Conservation (phyloP, 2,797 vertebrate species). For the Mycteria americana region DNA sequence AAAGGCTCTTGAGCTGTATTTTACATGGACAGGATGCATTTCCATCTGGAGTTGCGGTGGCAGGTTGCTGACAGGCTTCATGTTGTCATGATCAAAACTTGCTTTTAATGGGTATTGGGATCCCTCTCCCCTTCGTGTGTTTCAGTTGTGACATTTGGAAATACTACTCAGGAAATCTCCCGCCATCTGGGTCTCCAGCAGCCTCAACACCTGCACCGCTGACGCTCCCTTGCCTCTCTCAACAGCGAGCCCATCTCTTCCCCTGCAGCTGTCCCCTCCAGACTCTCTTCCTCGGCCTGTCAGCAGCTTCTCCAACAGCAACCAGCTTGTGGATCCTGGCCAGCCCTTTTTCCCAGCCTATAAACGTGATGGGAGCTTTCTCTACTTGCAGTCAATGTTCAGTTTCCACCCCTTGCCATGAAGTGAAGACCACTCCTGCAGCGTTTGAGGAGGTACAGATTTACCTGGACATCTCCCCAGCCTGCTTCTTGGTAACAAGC, state of each 20-base stretch:
- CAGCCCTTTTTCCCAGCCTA: not conserved
- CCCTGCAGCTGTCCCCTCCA: not conserved
- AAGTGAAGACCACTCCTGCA: not conserved
- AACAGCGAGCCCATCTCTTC: not conserved
- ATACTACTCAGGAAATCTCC: not conserved
- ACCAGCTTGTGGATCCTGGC: not conserved
- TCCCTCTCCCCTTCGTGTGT: not conserved
- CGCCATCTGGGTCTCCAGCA: not conserved
- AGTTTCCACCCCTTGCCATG: not conserved
- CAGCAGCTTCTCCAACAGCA: not conserved
- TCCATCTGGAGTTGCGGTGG: not conserved
- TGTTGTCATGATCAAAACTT: not conserved
- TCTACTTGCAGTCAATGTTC: not conserved
- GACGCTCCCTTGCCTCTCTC: not conserved
- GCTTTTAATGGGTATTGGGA: not conserved
- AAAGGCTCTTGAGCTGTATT: not conserved
- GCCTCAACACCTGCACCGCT: not conserved
- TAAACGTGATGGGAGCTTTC: not conserved
- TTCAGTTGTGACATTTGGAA: conserved; percentile 7
- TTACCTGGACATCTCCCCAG: not conserved
- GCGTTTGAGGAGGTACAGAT: not conserved
- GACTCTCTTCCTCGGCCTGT: not conserved
- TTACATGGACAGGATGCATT: not conserved
- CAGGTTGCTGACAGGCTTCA: not conserved
- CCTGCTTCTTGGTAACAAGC: not conserved